phyloP scores from a whole-genome alignment of 2,888 invertebrate genomes.

The Cephus rjabovi region DNA sequence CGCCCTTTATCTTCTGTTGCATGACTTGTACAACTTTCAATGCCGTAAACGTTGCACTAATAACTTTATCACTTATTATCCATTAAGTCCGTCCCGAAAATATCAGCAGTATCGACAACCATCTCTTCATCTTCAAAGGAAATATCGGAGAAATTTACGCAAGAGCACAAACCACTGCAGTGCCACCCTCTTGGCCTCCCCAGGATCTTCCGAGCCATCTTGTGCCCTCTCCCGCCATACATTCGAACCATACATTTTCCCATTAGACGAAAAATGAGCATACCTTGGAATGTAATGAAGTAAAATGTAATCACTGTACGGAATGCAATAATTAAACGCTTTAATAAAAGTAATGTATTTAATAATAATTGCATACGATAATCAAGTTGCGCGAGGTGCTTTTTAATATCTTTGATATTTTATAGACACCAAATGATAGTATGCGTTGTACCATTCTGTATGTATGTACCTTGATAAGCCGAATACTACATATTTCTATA shows the following conservation, averaged over 20 bases:
- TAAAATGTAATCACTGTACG: neutral
- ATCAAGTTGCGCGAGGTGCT: too few relatives aligned
- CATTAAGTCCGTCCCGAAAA: neutral
- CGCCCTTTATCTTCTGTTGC: neutral
- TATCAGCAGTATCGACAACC: neutral
- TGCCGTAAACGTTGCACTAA: neutral
- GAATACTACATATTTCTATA: too few relatives aligned
- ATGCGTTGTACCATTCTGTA: too few relatives aligned
- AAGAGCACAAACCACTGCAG: constrained; percentile 49
- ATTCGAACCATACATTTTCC: neutral
- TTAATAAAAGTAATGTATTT: neutral
- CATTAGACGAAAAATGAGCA: neutral
- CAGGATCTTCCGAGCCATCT: constrained; percentile 2
- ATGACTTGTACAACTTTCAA: neutral
- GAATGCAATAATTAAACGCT: neutral
- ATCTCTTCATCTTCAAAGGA: neutral
- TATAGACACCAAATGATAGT: neutral
- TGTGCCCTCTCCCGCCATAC: neutral
- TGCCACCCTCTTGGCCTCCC: constrained; percentile 36
- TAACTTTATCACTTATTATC: neutral
- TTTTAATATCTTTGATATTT: neutral
- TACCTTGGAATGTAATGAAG: neutral
- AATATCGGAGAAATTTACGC: constrained; percentile 35
- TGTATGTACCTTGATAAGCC: too few relatives aligned
- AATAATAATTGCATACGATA: neutral